Conservation (phyloP, 2,797 vertebrate species). For the Crocidura indochinensis region DNA sequence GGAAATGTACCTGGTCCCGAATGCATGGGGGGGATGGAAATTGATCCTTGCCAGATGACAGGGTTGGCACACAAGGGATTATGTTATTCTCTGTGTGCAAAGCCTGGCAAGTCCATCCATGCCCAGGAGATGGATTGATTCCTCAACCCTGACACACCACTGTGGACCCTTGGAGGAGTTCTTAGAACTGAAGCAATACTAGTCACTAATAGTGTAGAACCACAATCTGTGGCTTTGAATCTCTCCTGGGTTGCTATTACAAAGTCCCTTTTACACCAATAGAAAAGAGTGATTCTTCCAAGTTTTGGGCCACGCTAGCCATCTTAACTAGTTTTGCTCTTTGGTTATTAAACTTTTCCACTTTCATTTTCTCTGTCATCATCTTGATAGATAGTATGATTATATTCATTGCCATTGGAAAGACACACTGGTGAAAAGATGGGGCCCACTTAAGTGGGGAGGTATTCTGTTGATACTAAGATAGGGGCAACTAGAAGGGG, state of each 20-base stretch:
- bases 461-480: neutral
- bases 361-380: neutral
- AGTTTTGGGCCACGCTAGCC: neutral
- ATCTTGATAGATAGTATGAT: neutral
- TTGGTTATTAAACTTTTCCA: too few species aligned
- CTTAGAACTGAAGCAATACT: neutral
- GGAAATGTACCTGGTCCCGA: too few species aligned
- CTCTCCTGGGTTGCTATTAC: neutral
- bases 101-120: neutral
- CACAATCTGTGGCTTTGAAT: neutral
- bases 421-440: neutral
- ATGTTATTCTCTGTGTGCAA: constrained; percentile 2
- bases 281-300: neutral
- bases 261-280: neutral
- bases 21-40: too few species aligned
- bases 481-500: too few species aligned
- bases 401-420: neutral
- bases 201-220: neutral
- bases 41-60: too few species aligned
- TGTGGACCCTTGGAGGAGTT: neutral
- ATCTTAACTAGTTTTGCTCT: neutral
- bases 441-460: too few species aligned
- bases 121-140: neutral
- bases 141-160: neutral
- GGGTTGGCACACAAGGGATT: neutral